Percentiles rank a stretch among this genome's conserved stretches.
Evolutionary conservation across 2,888 invertebrate genomes (phyloP).

Genomic region (Monoplex corrugatus): DNA sequence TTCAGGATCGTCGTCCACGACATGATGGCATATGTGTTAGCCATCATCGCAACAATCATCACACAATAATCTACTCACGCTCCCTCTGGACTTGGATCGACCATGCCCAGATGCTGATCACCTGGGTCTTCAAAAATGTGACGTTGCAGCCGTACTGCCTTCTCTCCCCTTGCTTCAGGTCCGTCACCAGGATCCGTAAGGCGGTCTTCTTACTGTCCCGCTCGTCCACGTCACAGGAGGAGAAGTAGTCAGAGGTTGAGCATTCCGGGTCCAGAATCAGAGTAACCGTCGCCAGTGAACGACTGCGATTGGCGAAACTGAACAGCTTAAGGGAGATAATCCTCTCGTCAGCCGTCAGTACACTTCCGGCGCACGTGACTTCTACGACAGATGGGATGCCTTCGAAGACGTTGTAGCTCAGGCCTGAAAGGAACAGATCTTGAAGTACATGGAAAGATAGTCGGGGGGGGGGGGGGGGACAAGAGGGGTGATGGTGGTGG

Average conservation of each 20-base stretch:
- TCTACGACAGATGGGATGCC: slow-evolving; percentile 16
- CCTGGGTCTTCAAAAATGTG: background rate
- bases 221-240: slow-evolving; percentile 33
- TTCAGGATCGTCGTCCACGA: background rate
- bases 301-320: background rate
- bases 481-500: background rate
- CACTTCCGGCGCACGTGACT: slow-evolving; percentile 31
- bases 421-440: background rate
- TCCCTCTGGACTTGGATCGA: background rate
- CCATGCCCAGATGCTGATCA: background rate
- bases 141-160: slow-evolving; percentile 45
- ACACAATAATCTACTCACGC: slow-evolving; percentile 5
- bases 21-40: too few relatives aligned
- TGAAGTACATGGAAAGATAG: background rate
- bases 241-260: slow-evolving; percentile 20
- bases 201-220: slow-evolving; percentile 13
- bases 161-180: slow-evolving; percentile 4
- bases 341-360: background rate
- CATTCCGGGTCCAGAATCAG: slow-evolving; percentile 3
- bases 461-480: too few relatives aligned
- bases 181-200: slow-evolving; percentile 26
- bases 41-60: background rate
- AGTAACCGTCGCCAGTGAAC: background rate
- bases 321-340: slow-evolving; percentile 12
- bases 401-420: slow-evolving; percentile 34